Conservation (phyloP, 2,113 vertebrate species). For the Syngnathus floridae region DNA sequence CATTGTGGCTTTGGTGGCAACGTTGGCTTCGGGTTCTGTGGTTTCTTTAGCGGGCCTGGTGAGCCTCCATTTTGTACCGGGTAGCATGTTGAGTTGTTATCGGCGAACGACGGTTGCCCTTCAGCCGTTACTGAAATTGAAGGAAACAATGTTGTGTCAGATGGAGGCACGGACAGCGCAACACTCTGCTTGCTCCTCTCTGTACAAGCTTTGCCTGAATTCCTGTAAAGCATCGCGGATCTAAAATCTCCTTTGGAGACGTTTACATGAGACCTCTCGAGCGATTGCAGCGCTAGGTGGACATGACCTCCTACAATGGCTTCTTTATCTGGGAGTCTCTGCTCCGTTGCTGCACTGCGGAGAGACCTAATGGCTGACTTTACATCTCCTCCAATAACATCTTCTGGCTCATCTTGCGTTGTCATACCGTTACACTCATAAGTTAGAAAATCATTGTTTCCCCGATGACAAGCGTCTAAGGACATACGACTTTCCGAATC, state of each 20-base stretch:
- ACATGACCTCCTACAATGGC: slow-evolving; percentile 80
- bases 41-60: slow-evolving; percentile 46
- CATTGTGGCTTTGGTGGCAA: slow-evolving; percentile 67
- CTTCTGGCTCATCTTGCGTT: slow-evolving; percentile 71
- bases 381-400: slow-evolving; percentile 79
- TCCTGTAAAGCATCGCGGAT: slow-evolving; percentile 81
- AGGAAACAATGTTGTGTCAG: slow-evolving; percentile 84
- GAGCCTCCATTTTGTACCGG: slow-evolving; percentile 51
- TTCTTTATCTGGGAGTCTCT: slow-evolving; percentile 78
- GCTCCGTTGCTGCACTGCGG: slow-evolving; percentile 75
- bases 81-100: slow-evolving; percentile 51
- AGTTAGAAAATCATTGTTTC: slow-evolving; percentile 55
- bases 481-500: slow-evolving; percentile 59
- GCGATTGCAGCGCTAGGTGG: slow-evolving; percentile 75
- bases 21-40: slow-evolving; percentile 56
- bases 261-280: slow-evolving; percentile 85
- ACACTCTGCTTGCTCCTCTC: slow-evolving; percentile 71
- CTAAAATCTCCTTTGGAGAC: slow-evolving; percentile 87
- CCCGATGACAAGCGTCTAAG: slow-evolving; percentile 60
- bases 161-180: slow-evolving; percentile 69
- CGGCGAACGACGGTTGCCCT: slow-evolving; percentile 56
- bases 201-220: slow-evolving; percentile 77
- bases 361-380: slow-evolving; percentile 82
- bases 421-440: slow-evolving; percentile 71
- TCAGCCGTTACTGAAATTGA: slow-evolving; percentile 88